Evolutionary conservation across 23 tunicate species (phyloP), one percentile per base, ranked within the genome.

Genomic region (Clavelina lepadiformis): DNA sequence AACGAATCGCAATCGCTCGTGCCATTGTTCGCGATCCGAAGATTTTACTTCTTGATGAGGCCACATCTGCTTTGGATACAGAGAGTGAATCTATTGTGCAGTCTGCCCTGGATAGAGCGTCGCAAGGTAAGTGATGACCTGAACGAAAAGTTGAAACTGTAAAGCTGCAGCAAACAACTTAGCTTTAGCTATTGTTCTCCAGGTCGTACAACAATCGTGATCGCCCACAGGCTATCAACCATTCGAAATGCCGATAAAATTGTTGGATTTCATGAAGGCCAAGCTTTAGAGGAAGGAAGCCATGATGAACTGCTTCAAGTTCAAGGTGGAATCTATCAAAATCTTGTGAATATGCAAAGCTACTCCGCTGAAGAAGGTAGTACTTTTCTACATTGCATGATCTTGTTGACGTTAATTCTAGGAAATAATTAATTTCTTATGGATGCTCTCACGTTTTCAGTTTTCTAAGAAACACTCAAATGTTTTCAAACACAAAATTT

Each of bases 161-260:
- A n/a, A n/a, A n/a, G n/a, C n/a, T n/a, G n/a, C n/a, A n/a, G n/a
- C n/a, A n/a, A n/a, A n/a, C n/a, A n/a, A n/a, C n/a, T n/a, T n/a
- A n/a, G n/a, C n/a, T n/a, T n/a, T n/a, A n/a, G n/a, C n/a, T n/a
- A n/a, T n/a, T n/a, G n/a, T n/a, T n/a, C n/a, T 31, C 0, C 61
- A 86, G 96, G 96, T 28, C 82, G 96, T 36, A 91, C 98, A 0
- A 91, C 98, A 15, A 52, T 91, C n/a, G 84, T 91, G 2, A 91
- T 91, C 56, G 98, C 98, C 33, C 98, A 91, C 46, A 83, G 98
- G 5, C 36, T 91, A 31, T 91, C 98, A 20, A 91, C 98, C 11
- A 91, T 91, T 69, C 67, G 78, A 24, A 91, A 91, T 64, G 61
- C 98, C 31, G 98, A 91, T 64, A 79, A 77, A 35, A 91, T 91